Evolutionary conservation across 2,113 vertebrate species (phyloP), one percentile per base, ranked within the genome.

Genomic region (Okapia johnstoni): DNA sequence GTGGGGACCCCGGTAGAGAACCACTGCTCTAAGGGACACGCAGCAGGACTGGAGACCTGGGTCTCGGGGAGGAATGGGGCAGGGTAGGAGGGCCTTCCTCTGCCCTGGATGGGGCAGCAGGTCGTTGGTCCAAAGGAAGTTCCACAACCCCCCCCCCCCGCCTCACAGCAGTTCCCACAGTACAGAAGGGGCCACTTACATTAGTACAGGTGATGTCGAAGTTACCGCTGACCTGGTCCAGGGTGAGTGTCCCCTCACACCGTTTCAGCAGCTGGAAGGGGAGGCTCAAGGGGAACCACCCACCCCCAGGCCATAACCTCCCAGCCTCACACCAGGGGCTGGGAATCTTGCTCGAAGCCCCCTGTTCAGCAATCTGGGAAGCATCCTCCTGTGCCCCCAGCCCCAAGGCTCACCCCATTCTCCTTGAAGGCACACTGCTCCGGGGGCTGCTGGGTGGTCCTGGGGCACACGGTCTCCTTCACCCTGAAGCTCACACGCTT

Each of bases 381-480:
- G 33, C 16, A 14, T 15, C 55, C 33, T 6, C 46, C 17, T 19
- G 30, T 1, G 7, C 33, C n/a, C 33, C 12, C 23, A 23, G 6
- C 2, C 66, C 16, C 66, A 2, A 70, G n/a, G 19, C 66, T 70
- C n/a, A 70, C 66, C n/a, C 66, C 66, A 70, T 70, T 23, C 66
- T 70, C n/a, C 66, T 70, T 70, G 66, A 70, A 70, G n/a, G 36
- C 66, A 70, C 66, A 70, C n/a, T 70, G 66, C 66, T 70, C n/a
- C 2, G n/a, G n/a, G 66, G 66, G n/a, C n/a, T 70, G n/a, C 40
- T 3, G 21, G 0, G 52, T 50, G 0, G 1, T 14, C 60, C 58
- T 94, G 52, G 66, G 30, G 14, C 97, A 98, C 79, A 94, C 93
- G 0, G 98, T 98, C 95, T 98, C 97, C 92, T 97, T 97, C 66